Percentiles rank a stretch among this genome's conserved stretches.
phyloP scores from a whole-genome alignment of 1,140 invertebrate species.

The Hylaeus anthracinus region DNA sequence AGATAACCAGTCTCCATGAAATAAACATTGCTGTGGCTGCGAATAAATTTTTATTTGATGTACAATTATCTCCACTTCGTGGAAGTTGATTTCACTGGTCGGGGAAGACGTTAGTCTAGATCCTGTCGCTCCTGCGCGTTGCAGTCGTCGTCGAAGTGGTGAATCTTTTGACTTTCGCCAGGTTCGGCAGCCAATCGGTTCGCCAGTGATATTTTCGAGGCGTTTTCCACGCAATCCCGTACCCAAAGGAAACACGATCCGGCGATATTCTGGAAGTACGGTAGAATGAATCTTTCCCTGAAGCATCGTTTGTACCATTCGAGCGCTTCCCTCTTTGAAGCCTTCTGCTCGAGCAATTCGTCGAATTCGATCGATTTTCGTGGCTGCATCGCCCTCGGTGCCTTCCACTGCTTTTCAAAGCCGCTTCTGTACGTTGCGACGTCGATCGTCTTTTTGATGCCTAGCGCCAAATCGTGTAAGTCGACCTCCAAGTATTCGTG shows the following conservation, averaged over 20 bases:
- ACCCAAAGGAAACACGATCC: conserved; percentile 57
- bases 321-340: conserved; percentile 38
- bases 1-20: too few species aligned
- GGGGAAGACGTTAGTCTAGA: background rate
- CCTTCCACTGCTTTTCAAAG: conserved; percentile 37
- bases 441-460: conserved; percentile 56
- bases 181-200: background rate
- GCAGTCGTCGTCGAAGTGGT: background rate
- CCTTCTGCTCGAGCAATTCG: conserved; percentile 34
- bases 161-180: background rate
- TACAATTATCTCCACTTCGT: too few species aligned
- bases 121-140: background rate
- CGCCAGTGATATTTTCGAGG: background rate
- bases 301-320: conserved; percentile 65
- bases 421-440: conserved; percentile 58
- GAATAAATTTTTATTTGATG: too few species aligned
- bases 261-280: conserved; percentile 58
- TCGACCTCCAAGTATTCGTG: conserved; percentile 39
- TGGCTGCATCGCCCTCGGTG: conserved; percentile 10
- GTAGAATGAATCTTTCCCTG: conserved; percentile 54
- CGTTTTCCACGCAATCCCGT: conserved; percentile 32
- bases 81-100: too few species aligned
- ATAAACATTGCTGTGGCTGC: too few species aligned
- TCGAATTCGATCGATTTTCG: conserved; percentile 33
- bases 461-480: conserved; percentile 58